Base-by-base conservation (phyloP, 2,113 vertebrate species). In the Cervus canadensis region DNA sequence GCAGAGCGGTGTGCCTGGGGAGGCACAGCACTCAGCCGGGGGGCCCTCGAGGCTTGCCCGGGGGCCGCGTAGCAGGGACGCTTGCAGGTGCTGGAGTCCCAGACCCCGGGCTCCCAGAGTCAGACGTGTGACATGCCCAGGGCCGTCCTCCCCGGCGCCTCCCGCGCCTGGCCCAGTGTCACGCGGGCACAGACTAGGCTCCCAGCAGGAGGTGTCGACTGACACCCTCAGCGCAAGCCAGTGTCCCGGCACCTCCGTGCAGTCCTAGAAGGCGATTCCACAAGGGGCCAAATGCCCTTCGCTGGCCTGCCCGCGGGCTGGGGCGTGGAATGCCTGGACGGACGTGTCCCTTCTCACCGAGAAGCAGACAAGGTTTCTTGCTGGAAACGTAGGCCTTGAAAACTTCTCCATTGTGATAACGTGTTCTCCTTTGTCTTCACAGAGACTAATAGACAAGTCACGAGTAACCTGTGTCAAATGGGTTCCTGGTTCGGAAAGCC, bases 361-460 rank as follows among this genome's bases (percentile, higher is more conserved):
- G 91, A 48, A 23, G 91, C 89, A 33, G 74, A 23, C 64, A 2
- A 0, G 59, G 36, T n/a, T 79, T 9, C 81, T 92, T 78, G 85
- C 90, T 89, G 93, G 86, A 91, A 67, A 91, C n/a, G 50, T 36
- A 11, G 50, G 8, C 76, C 52, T 48, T 11, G 67, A 19, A 43
- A 30, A 36, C 94, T 89, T 81, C 95, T n/a, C 91, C 54, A 6
- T 96, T 48, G 96, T 98, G 98, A 98, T 99, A 93, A 98, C 87
- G 40, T 98, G 97, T 97, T 98, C 78, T 98, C 97, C 99, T 99
- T 98, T 98, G 98, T 98, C 98, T 98, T 98, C 97, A 98, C 99
- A 99, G 99, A 99, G 99, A 99, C 99, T 99, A 97, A 99, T 99
- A 98, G 99, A 99, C 99, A 99, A 99, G 99, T 99, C 99, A 19